Percentiles rank a stretch among this genome's conserved stretches.
phyloP scores from a whole-genome alignment of 2,113 vertebrate species.

The Sialia sialis region DNA sequence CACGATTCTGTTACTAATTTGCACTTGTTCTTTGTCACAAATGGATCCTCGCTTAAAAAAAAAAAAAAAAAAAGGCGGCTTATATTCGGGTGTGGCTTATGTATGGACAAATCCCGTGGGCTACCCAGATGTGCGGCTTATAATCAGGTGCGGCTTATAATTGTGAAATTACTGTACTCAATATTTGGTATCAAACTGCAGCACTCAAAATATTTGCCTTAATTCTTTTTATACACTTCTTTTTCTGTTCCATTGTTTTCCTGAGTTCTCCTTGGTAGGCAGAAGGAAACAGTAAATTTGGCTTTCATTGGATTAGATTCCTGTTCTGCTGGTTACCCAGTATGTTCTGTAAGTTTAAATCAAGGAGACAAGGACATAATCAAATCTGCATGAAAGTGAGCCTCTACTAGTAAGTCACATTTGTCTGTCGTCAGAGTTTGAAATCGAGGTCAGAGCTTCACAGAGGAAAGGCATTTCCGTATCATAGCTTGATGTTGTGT shows the following conservation, averaged over 20 bases:
- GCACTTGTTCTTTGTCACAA: too few species aligned
- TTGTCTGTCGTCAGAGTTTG: background rate
- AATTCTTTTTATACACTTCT: background rate
- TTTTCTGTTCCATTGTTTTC: background rate
- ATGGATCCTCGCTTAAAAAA: too few species aligned
- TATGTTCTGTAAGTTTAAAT: slow-evolving; percentile 19
- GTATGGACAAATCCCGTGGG: too few species aligned
- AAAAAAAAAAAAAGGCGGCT: too few species aligned
- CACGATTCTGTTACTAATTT: too few species aligned
- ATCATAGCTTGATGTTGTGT: background rate
- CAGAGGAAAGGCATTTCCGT: background rate
- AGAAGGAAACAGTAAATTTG: background rate
- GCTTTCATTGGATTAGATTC: background rate
- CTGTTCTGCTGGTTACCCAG: slow-evolving; percentile 6
- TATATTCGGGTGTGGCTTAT: too few species aligned
- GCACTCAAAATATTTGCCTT: background rate
- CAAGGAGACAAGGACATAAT: background rate
- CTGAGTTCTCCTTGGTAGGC: background rate
- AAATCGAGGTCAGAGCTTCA: slow-evolving; percentile 13
- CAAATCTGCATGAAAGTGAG: background rate
- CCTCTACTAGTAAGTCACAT: background rate
- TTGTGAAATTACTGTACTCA: background rate
- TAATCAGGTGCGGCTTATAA: too few species aligned
- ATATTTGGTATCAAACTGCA: background rate
- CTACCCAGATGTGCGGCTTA: too few species aligned